These are phyloP conservation scores for Phlogophora meticulosa DNA, from an alignment of 2,888 invertebrate genomes.

Conservation along the genomic window DNA sequence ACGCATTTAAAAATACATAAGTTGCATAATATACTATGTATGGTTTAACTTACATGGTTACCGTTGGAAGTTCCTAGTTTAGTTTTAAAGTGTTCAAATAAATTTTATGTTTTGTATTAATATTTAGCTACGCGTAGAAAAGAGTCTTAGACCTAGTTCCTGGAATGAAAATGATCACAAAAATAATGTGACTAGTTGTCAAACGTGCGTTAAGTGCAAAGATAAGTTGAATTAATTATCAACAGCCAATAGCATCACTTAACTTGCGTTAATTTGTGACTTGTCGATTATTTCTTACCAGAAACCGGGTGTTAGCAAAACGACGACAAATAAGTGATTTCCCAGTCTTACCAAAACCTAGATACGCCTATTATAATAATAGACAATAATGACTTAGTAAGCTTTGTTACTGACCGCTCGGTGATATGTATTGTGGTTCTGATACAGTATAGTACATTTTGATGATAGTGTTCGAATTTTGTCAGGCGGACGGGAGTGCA, in stretches of 20 bases:
- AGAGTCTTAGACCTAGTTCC: neutral
- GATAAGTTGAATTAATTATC: no score
- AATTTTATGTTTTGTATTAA: constrained; percentile 19
- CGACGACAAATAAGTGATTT: constrained; percentile 3
- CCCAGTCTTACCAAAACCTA: constrained; percentile 9
- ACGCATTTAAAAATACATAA: constrained; percentile 50
- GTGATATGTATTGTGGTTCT: neutral
- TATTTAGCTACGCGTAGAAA: constrained; percentile 6
- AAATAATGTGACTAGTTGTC: no score
- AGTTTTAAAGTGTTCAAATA: constrained; percentile 35
- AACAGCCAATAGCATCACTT: no score
- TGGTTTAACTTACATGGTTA: constrained; percentile 39
- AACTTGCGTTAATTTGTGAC: no score
- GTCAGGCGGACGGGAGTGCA: no score
- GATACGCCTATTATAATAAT: constrained; percentile 14
- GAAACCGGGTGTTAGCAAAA: neutral
- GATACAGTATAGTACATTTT: no score
- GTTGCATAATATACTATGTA: constrained; percentile 48
- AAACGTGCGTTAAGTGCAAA: no score
- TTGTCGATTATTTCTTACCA: no score
- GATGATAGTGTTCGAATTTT: no score
- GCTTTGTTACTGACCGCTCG: neutral
- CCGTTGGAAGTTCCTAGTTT: constrained; percentile 63
- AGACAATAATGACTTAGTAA: constrained; percentile 19
- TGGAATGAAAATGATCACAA: no score